A percentile compares a stretch with the other conserved stretches of the same genome.
Evolutionary conservation across 2,113 vertebrate species (phyloP).

Genomic region (Motacilla alba): DNA sequence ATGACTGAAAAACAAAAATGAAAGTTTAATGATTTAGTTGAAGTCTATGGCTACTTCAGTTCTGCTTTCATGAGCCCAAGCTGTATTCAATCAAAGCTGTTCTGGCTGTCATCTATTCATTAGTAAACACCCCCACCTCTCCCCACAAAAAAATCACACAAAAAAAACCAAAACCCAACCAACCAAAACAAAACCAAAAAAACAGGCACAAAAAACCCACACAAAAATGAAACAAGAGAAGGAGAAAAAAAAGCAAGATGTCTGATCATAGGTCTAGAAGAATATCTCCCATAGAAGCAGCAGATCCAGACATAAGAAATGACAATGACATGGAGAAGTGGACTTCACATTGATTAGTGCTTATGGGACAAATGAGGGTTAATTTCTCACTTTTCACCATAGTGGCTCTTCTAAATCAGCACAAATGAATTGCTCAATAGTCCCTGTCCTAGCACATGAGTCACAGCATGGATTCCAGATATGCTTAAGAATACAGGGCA

Average conservation of each 20-base stretch:
- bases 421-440: background rate
- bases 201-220: background rate
- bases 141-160: background rate
- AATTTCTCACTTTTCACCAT: background rate
- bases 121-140: rapidly evolving
- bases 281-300: background rate
- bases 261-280: background rate
- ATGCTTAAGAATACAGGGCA: background rate
- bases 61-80: background rate
- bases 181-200: background rate
- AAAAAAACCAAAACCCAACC: background rate
- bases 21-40: background rate
- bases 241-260: background rate
- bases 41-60: background rate
- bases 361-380: background rate
- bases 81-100: background rate
- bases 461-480: background rate
- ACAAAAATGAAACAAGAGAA: background rate
- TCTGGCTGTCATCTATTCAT: background rate
- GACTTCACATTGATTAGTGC: background rate
- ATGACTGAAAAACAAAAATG: slow-evolving; percentile 3
- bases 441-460: background rate
- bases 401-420: background rate
- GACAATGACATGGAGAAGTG: background rate
- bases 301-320: background rate